phyloP scores from a whole-genome alignment of 1,140 invertebrate genomes.

The Procambarus virginalis region DNA sequence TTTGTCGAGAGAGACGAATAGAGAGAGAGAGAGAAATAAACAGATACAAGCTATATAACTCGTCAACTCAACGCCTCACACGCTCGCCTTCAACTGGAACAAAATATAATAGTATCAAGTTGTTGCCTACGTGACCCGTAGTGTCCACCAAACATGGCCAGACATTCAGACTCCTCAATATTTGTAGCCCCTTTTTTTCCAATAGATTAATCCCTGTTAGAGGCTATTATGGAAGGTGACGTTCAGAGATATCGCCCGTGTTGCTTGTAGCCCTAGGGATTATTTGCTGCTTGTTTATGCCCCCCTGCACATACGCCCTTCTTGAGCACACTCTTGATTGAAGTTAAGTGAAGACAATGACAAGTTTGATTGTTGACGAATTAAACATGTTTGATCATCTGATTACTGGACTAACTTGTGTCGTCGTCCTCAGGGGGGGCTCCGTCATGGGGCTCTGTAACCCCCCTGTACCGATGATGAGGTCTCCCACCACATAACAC shows the following conservation, averaged over 20 bases:
- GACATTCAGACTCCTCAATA: conserved; percentile 24
- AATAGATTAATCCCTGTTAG: conserved; percentile 47
- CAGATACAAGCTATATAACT: background rate
- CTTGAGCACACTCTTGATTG: conserved; percentile 31
- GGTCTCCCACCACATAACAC: too few species aligned
- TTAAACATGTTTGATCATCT: conserved; percentile 62
- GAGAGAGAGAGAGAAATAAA: too few species aligned
- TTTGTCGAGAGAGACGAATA: too few species aligned
- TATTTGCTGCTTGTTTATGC: conserved; percentile 51
- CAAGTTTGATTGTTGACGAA: conserved; percentile 55
- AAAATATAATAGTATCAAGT: conserved; percentile 35
- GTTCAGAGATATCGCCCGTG: background rate
- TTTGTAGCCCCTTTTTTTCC: conserved; percentile 29
- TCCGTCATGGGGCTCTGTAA: background rate
- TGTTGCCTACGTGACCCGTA: conserved; percentile 28
- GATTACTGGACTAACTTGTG: conserved; percentile 55
- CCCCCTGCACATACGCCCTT: conserved; percentile 8
- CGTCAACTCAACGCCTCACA: background rate
- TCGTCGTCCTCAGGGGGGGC: conserved; percentile 5
- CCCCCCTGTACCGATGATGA: too few species aligned
- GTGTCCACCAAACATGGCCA: conserved; percentile 17
- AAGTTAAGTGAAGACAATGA: conserved; percentile 56
- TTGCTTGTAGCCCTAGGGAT: background rate
- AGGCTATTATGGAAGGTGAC: background rate
- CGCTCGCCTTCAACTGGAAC: background rate